Base-by-base conservation (phyloP, 2,113 vertebrate species). In the Lophotis ruficrista region DNA sequence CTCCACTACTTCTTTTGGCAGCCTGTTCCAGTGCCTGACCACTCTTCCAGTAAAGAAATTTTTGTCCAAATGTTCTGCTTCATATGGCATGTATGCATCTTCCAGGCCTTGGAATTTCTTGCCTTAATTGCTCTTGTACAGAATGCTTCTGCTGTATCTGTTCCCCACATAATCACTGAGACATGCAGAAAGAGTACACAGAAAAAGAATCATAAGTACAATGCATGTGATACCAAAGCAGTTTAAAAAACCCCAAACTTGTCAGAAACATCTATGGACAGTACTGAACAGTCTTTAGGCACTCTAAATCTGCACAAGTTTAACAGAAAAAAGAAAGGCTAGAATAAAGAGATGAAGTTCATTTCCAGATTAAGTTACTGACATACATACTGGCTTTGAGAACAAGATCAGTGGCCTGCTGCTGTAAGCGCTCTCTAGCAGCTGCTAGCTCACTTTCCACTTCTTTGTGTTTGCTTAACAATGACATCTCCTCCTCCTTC, bases 331-430 rank as follows among this genome's bases (percentile, higher is more conserved):
- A 90, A 13, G 41, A 86, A 88, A 94, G 31, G 64, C 28, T 83
- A 60, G 51, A 96, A 76, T 70, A 72, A 79, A 87, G 2, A 80
- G 25, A 80, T 48, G 28, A 94, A 57, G 38, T 30, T 77, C 16
- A 62, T 66, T 81, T 93, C 57, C 54, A 90, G 71, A 82, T 82
- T 82, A 96, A 82, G 77, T 90, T 91, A 83, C 64, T 89, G 87
- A 93, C 80, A 96, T 94, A 98, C 99, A 98, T 98, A 99, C 99
- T 99, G 97, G 99, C 99, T 99, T 99, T 99, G 89, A 99, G 99
- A 88, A 99, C 98, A 80, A 99, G 99, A 95, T 99, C 99, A 13
- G 99, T 98, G 24, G 99, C 99, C 91, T 99, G 99, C 97, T 99
- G 99, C 76, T 99, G 99, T 91, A 99, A 98, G 56, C 98, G 97